phyloP scores from a whole-genome alignment of 1,140 invertebrate genomes.

The Apis dorsata region DNA sequence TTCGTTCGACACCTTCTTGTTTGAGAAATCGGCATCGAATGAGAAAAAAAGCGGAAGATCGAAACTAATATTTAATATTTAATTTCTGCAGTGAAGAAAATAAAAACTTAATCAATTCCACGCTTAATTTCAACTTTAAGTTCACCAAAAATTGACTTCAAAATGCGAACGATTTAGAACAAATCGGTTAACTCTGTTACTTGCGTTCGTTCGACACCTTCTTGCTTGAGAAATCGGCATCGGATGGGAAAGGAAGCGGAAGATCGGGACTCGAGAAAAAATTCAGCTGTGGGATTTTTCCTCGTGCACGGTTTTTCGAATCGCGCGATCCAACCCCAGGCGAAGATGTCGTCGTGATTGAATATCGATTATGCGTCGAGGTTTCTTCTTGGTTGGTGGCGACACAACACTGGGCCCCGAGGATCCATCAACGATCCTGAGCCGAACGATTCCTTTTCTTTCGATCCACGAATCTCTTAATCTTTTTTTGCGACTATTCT shows the following conservation, averaged over 20 bases:
- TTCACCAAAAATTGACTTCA: no score
- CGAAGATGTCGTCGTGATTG: constrained; percentile 64
- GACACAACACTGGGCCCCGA: constrained; percentile 26
- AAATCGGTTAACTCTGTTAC: no score
- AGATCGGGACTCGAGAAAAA: constrained; percentile 51
- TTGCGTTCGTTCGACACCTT: no score
- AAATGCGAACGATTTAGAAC: no score
- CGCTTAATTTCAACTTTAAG: no score
- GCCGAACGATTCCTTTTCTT: constrained; percentile 40
- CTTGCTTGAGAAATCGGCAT: constrained; percentile 20
- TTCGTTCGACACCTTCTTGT: no score
- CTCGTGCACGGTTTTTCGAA: constrained; percentile 32
- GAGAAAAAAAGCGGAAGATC: constrained; percentile 47
- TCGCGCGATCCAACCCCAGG: constrained; percentile 35
- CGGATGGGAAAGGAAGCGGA: constrained; percentile 40
- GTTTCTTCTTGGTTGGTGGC: constrained; percentile 38
- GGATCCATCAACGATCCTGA: constrained; percentile 39
- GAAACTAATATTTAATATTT: not conserved
- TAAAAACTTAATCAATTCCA: no score
- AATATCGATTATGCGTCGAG: constrained; percentile 67
- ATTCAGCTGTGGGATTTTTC: constrained; percentile 16
- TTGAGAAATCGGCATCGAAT: constrained; percentile 29
- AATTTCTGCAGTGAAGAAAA: no score
- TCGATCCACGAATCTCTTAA: not conserved
- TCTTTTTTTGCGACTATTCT: no score